Conservation (phyloP, 2,113 vertebrate species). For the Antechinus stuartii region DNA sequence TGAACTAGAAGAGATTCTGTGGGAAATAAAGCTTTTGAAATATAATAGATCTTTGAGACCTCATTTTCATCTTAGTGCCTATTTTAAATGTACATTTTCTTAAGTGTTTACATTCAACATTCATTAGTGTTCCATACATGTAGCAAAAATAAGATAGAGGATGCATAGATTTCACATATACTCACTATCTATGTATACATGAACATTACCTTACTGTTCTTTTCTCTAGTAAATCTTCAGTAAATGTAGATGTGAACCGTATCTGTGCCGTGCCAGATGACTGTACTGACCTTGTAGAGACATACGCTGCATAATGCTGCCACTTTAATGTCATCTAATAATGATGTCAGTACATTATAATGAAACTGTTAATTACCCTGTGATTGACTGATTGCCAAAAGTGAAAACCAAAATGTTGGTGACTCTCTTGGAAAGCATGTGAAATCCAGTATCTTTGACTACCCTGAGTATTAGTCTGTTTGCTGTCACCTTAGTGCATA, state of each 20-base stretch:
- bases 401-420: neutral
- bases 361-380: neutral
- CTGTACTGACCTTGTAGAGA: neutral
- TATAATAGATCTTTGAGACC: neutral
- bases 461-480: neutral
- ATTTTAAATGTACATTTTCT: neutral
- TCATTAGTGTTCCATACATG: neutral
- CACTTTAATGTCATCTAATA: neutral
- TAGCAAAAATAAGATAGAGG: neutral
- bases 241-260: neutral
- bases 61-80: neutral
- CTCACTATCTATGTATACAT: too few species aligned
- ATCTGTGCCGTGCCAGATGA: neutral
- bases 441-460: neutral
- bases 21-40: neutral
- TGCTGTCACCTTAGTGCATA: neutral
- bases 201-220: neutral
- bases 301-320: neutral
- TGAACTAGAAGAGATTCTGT: neutral
- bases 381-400: neutral
- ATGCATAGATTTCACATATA: neutral
- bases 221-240: neutral
- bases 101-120: neutral
- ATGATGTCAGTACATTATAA: neutral
- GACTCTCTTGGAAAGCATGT: neutral